A percentile compares a stretch with the other conserved stretches of the same genome.
Conservation (phyloP, 2,888 invertebrate genomes). For the Dione vanillae region DNA sequence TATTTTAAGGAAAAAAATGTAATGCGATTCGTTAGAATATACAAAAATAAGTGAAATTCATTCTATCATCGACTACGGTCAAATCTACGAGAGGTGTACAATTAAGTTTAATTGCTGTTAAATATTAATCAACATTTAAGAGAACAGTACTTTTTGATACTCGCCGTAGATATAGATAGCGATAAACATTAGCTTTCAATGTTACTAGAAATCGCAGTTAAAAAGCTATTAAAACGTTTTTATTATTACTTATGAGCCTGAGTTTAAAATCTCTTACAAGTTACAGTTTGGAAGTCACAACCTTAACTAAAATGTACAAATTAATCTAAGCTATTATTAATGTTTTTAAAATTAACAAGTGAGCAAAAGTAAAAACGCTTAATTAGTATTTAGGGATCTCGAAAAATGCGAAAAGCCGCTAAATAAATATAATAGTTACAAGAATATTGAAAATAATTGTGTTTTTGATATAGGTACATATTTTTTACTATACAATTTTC, state of each 20-base stretch:
- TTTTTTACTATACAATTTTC: too few species aligned
- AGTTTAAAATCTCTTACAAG: constrained; percentile 65
- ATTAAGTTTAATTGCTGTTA: constrained; percentile 19
- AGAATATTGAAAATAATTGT: background rate
- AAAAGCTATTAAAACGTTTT: constrained; percentile 61
- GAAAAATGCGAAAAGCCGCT: background rate
- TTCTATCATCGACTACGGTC: background rate
- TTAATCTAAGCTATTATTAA: constrained; percentile 30
- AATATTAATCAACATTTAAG: constrained; percentile 52
- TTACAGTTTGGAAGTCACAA: constrained; percentile 41
- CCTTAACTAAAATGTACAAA: constrained; percentile 40
- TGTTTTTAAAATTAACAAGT: constrained; percentile 22
- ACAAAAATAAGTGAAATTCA: constrained; percentile 3
- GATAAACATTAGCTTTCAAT: constrained; percentile 59
- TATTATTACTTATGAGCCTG: constrained; percentile 49
- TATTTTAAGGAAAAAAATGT: too few species aligned
- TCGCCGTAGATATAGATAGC: constrained; percentile 56
- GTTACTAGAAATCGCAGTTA: constrained; percentile 60
- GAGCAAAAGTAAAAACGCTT: constrained; percentile 18
- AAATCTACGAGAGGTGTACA: constrained; percentile 3
- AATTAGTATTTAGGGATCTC: constrained; percentile 26
- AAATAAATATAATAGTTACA: background rate
- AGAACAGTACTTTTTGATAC: constrained; percentile 67
- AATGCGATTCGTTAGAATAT: too few species aligned
- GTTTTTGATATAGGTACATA: too few species aligned